Base-by-base conservation (phyloP, 2,888 invertebrate species). In the Gibbula magus region DNA sequence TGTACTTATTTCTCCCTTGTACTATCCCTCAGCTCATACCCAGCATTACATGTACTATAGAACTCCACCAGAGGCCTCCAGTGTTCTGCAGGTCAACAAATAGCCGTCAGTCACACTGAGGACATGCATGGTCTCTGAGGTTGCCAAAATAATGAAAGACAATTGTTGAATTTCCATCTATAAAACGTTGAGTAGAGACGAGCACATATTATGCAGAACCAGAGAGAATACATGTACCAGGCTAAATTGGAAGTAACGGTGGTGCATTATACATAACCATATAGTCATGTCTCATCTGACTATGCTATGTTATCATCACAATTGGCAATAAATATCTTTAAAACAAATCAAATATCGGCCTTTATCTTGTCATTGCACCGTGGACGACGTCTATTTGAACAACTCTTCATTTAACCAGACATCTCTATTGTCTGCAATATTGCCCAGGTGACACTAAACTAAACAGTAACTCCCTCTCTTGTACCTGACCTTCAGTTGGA, bases 311-410 rank as follows among this genome's bases (percentile, higher is more conserved):
- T 80, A 80, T 77, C 79, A 75, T 75, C 80, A 80, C 77, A 74
- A 77, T 80, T 80, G 80, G 80, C 80, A 80, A 80, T 80, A 80
- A 80, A 80, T 77, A 80, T 70, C 56, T 70, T 70, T 35, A 70
- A 70, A 70, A 70, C 70, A n/a, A 35, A 70, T 8, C 52, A 52
- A 13, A 13, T 52, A 35, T 10, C 13, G 13, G n/a, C 20, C 4
- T 70, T 3, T 70, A 16, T 66, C 22, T 70, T 39, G 70, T 70
- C 20, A 20, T 35, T 70, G 29, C 0, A n/a, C 35, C 35, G 20
- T 32, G 35, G 29, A 7, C 0, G 16, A n/a, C 10, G 29, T 16
- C 61, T 61, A 13, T 29, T 16, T 25, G 29, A 25, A 8, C 45
- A 45, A 45, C 45, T 8, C 61, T 13, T 54, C 54, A 29, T 25